Evolutionary conservation across 30 jellyfish, hydroid and myxozoan species (phyloP), one percentile per base, ranked within the genome.

Genomic region (Cassiopea andromeda): DNA sequence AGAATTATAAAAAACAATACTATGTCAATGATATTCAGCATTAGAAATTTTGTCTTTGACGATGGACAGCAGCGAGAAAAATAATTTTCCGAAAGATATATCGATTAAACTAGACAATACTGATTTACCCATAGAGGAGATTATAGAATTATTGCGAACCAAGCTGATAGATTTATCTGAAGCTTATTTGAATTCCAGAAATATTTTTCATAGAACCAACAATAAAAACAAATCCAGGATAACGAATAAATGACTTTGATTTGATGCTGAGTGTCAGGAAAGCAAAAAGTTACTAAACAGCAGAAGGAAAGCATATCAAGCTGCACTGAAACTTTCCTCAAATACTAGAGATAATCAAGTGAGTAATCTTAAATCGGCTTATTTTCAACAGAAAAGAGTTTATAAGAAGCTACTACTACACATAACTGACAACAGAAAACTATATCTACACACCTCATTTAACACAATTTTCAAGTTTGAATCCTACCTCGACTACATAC

Each of bases 211-310:
- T 48, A 72, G 44, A 15, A 15, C 81, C 6, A 43, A 14, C 19
- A 72, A 72, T 72, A 72, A 72, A 72, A 72, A 72, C 81, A 72
- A 72, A 12, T 38, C 3, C 81, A 58, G 14, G 68, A 7, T 6
- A 14, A 58, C 68, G 3, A 72, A 43, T 72, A 14, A 72, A 17
- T 72, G 57, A 50, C 81, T 58, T 15, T 72, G 81, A 58, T 72
- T 72, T 72, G 81, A 72, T 15, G 57, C 49, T 14, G 81, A 72
- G 44, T 72, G 81, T 72, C 3, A 72, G 81, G 81, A 72, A 72
- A 72, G 44, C 54, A 72, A 15, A 72, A 50, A 43, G 48, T 72
- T 72, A 72, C 81, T 72, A 2, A 72, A 43, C 54, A 72, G 44
- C 54, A 72, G 49, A 38, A 14, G 48, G 44, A 72, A 14, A 15